These are phyloP conservation scores for Pantherophis alleghaniensis DNA, from an alignment of 2,797 vertebrate species.

Conservation along the genomic window DNA sequence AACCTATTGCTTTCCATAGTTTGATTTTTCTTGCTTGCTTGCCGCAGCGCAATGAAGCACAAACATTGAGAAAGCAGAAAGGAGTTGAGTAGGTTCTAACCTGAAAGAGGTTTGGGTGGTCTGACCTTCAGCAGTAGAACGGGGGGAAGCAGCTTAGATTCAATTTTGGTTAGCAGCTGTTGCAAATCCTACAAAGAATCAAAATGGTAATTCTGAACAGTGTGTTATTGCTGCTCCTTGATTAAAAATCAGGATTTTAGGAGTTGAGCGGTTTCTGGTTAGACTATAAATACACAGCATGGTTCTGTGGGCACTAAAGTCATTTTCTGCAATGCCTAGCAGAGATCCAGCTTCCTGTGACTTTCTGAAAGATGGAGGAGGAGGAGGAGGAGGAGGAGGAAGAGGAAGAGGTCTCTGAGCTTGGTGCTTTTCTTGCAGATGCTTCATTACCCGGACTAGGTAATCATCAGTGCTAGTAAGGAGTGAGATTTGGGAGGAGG, in stretches of 20 bases:
- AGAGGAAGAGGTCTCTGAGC: neutral
- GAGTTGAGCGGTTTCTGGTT: neutral
- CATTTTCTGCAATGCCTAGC: neutral
- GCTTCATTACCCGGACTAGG: too few relatives aligned
- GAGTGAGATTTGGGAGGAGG: too few relatives aligned
- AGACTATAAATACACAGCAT: neutral
- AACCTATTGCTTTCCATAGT: neutral
- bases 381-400: neutral
- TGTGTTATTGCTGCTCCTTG: neutral
- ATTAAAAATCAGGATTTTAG: neutral
- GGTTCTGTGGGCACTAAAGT: neutral
- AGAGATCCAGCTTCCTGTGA: neutral
- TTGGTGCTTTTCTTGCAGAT: too few relatives aligned
- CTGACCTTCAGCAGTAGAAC: constrained; percentile 73
- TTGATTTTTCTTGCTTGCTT: neutral
- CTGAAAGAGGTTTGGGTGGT: constrained; percentile 73
- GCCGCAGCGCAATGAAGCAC: neutral
- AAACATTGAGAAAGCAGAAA: neutral
- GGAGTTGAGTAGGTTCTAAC: constrained; percentile 57
- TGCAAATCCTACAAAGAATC: constrained; percentile 42
- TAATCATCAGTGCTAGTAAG: too few relatives aligned
- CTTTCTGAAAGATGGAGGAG: neutral
- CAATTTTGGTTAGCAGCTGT: constrained; percentile 44
- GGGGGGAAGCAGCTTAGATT: constrained; percentile 69
- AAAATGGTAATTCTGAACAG: neutral